Evolutionary conservation across 2,797 vertebrate species (phyloP).

Genomic region (Myiotriccus ornatus): DNA sequence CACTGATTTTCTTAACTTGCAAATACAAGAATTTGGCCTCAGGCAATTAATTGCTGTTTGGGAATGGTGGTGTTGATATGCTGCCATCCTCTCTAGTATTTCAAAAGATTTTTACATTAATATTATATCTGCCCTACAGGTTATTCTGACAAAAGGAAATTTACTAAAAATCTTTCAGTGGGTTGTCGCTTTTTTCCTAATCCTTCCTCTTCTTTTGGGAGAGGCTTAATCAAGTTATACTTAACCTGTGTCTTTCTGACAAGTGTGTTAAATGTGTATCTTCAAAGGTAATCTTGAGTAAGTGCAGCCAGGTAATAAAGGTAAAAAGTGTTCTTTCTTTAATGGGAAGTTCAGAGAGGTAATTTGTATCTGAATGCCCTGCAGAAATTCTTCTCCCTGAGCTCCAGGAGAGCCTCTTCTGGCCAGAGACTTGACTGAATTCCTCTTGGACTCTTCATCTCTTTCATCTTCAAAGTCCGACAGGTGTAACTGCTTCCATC

Average conservation of each 20-base stretch:
- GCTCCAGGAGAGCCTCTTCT: neutral
- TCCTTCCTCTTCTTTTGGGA: neutral
- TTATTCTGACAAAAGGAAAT: slow-evolving; percentile 21
- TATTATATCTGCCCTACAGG: slow-evolving; percentile 33
- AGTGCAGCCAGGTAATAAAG: neutral
- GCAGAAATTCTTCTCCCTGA: neutral
- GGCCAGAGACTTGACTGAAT: neutral
- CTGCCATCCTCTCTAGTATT: slow-evolving; percentile 26
- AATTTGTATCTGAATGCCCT: neutral
- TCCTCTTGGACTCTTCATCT: neutral
- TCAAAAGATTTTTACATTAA: slow-evolving; percentile 54
- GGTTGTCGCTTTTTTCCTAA: neutral
- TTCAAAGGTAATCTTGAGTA: slow-evolving; percentile 1
- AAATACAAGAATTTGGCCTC: slow-evolving; percentile 17
- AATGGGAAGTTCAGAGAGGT: neutral
- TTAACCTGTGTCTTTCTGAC: neutral
- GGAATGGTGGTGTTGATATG: slow-evolving; percentile 33
- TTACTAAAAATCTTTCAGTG: neutral
- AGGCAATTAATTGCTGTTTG: slow-evolving; percentile 15
- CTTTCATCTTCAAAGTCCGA: neutral
- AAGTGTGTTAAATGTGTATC: neutral
- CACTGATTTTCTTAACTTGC: slow-evolving; percentile 10
- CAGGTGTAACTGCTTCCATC: neutral
- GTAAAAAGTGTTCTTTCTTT: neutral
- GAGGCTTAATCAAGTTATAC: neutral